phyloP scores from a whole-genome alignment of 2,888 invertebrate species.

The Eupithecia centaureata region DNA sequence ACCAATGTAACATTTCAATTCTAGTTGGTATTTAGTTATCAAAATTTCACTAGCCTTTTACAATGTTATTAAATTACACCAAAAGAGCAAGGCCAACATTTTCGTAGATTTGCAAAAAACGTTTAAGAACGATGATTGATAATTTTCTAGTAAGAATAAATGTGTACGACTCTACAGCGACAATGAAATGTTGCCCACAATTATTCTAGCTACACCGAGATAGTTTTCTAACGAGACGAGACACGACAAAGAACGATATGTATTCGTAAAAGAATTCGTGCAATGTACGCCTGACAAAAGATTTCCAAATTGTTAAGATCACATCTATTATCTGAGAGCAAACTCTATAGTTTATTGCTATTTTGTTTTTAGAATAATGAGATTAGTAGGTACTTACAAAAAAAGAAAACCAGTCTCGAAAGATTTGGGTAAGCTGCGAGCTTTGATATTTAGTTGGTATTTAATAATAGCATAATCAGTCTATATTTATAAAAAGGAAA shows the following conservation, averaged over 20 bases:
- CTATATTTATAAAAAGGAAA: too few relatives aligned
- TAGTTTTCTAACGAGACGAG: constrained; percentile 59
- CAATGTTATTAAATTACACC: constrained; percentile 74
- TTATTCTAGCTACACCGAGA: constrained; percentile 56
- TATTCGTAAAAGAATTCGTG: constrained; percentile 66
- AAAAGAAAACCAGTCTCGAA: neutral
- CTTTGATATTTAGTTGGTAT: neutral
- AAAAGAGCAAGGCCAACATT: constrained; percentile 77
- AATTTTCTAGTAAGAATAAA: constrained; percentile 38
- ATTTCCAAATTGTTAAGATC: too few relatives aligned
- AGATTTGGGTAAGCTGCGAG: neutral
- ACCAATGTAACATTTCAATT: constrained; percentile 75
- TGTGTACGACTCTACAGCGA: constrained; percentile 46
- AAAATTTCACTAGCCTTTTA: constrained; percentile 84
- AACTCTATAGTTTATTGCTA: neutral
- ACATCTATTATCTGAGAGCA: neutral
- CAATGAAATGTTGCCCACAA: constrained; percentile 54
- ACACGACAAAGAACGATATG: constrained; percentile 77
- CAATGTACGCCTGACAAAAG: constrained; percentile 42
- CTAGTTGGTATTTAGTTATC: constrained; percentile 80
- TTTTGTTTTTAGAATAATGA: neutral
- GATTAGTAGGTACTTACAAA: too few relatives aligned
- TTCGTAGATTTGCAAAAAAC: constrained; percentile 63
- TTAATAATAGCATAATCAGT: neutral
- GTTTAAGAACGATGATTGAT: constrained; percentile 47